Evolutionary conservation across 2,113 vertebrate species (phyloP).

Genomic region (Eclectus roratus): DNA sequence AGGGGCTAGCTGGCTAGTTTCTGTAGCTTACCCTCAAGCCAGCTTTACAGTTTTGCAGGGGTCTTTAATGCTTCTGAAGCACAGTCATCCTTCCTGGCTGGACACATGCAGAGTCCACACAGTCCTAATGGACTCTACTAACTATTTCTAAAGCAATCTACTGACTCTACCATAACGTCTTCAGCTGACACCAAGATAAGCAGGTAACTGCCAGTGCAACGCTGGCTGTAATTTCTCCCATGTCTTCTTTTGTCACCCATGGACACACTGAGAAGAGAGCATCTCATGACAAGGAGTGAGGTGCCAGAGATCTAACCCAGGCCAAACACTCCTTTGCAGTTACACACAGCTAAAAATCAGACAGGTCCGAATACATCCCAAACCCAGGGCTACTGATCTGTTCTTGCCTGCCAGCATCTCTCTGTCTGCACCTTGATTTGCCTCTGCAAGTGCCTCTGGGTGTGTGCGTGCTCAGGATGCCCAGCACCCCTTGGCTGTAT

Average conservation of each 20-base stretch:
- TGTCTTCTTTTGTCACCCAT: neutral
- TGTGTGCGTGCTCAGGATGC: neutral
- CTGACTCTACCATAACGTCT: neutral
- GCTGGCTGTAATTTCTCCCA: neutral
- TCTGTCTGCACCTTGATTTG: neutral
- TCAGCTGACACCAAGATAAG: neutral
- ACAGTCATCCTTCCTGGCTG: neutral
- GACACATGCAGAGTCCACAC: neutral
- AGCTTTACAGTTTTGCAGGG: neutral
- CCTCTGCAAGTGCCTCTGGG: neutral
- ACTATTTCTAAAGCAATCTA: neutral
- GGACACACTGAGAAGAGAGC: neutral
- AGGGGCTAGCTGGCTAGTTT: neutral
- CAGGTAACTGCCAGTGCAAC: neutral
- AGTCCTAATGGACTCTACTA: neutral
- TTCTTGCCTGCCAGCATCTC: neutral
- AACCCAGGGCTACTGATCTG: neutral
- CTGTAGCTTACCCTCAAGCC: neutral
- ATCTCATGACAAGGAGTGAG: neutral
- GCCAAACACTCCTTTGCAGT: neutral
- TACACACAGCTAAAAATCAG: neutral
- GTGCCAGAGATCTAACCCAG: neutral
- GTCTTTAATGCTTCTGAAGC: neutral
- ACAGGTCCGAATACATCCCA: neutral
- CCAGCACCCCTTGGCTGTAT: slow-evolving; percentile 19